These are phyloP conservation scores for Micronycteris hirsuta DNA, from an alignment of 2,113 vertebrate species.

Conservation along the genomic window DNA sequence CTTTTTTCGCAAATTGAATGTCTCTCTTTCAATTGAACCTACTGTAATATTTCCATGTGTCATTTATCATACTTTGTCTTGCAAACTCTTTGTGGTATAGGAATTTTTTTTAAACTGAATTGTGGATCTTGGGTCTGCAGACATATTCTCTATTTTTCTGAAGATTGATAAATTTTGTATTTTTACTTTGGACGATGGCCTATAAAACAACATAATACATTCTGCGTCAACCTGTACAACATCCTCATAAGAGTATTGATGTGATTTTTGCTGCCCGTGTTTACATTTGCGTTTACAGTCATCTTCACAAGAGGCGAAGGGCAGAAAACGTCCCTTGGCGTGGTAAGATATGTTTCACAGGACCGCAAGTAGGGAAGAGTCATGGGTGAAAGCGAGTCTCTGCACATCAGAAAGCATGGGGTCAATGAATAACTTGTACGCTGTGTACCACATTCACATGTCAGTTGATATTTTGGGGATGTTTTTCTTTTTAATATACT, in stretches of 20 bases:
- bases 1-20: constrained; percentile 22
- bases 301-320: background rate
- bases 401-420: background rate
- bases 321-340: background rate
- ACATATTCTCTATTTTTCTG: background rate
- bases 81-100: background rate
- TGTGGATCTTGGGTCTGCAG: background rate
- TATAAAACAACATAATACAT: background rate
- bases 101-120: background rate
- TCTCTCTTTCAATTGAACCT: background rate
- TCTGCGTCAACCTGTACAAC: background rate
- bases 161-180: background rate
- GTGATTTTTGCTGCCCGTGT: background rate
- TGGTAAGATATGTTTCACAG: background rate
- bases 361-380: background rate
- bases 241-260: background rate
- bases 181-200: background rate
- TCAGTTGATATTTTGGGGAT: background rate
- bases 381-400: background rate
- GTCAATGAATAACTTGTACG: accelerated
- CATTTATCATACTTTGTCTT: constrained; percentile 46
- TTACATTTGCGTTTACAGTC: background rate
- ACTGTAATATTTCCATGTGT: background rate
- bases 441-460: background rate
- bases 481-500: background rate